Base-by-base conservation (phyloP, 1,140 invertebrate genomes). In the Pogonomyrmex californicus region DNA sequence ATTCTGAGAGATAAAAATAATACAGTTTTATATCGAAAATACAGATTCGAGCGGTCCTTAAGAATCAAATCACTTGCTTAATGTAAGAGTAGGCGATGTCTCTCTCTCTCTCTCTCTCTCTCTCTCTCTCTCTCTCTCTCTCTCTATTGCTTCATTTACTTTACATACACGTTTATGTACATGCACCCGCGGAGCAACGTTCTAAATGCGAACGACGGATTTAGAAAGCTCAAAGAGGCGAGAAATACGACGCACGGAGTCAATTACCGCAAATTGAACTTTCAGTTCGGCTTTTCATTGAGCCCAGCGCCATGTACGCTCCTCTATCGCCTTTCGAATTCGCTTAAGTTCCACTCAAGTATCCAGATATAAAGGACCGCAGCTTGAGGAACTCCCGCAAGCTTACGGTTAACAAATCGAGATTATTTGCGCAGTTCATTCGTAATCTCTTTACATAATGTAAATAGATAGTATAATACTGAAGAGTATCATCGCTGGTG, bases 261-360 rank as follows among this genome's bases (percentile, higher is more conserved):
- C 79, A 75, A 75, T 75, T 83, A 83, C 54, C 44, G 41, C 54
- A 60, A 75, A 83, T 83, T 83, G 68, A 83, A 83, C 79, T 83
- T 83, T 49, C 54, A 75, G 56, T 75, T 73, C 66, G 41, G 51
- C 54, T 47, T 83, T 83, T 56, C 79, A 83, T 83, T 62, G 68
- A 49, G 41, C 38, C 41, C 30, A 51, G 36, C 30, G 44, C 54
- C 51, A 68, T 23, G 23, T 38, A 33, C 47, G 60, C 14, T 68
- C 4, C 47, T 78, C 62, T 68, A 54, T 70, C 62, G 77, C 6
- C n/a, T 6, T 54, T 73, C 68, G 33, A 73, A 83, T 83, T 83
- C 68, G 68, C 30, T 73, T 62, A 83, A 83, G 41, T 60, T 60
- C 68, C 68, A 60, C 41, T 75, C 54, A 73, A 83, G 30, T 82